Evolutionary conservation across 2,113 vertebrate species (phyloP).

Genomic region (Podarcis raffonei): DNA sequence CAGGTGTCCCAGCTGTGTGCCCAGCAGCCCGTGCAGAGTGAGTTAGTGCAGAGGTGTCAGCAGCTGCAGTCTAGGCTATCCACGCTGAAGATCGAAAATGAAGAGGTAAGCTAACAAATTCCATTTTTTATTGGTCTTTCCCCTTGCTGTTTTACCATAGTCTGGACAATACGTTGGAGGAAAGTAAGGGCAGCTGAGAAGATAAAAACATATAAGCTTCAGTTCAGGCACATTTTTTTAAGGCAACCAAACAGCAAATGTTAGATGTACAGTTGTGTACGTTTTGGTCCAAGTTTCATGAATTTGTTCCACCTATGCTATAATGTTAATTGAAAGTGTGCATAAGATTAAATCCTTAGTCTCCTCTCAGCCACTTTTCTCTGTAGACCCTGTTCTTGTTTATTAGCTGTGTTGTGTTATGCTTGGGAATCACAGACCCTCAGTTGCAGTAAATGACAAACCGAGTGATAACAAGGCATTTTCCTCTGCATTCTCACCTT

Average conservation of each 20-base stretch:
- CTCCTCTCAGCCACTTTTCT: slow-evolving; percentile 20
- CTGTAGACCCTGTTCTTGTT: background rate
- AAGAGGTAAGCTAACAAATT: slow-evolving; percentile 84
- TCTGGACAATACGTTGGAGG: background rate
- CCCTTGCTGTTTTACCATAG: background rate
- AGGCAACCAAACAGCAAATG: background rate
- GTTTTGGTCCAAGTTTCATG: background rate
- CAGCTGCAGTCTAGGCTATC: slow-evolving; percentile 92
- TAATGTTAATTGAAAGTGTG: background rate
- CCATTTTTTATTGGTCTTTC: background rate
- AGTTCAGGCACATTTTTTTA: background rate
- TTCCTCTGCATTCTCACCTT: fast-evolving
- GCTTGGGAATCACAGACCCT: background rate
- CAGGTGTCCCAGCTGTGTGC: slow-evolving; percentile 92
- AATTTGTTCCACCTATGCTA: background rate
- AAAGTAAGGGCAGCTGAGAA: background rate
- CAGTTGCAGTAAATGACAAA: slow-evolving; percentile 12
- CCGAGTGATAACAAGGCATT: background rate
- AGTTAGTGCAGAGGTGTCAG: slow-evolving; percentile 93
- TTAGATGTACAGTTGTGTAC: background rate
- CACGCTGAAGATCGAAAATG: slow-evolving; percentile 95
- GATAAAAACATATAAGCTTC: fast-evolving
- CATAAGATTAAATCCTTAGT: background rate
- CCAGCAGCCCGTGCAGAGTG: slow-evolving; percentile 90
- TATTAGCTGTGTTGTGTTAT: background rate